A percentile compares a stretch with the other conserved stretches of the same genome.
Conservation (phyloP, 1,140 invertebrate species). For the Bathynomus jamesi region DNA sequence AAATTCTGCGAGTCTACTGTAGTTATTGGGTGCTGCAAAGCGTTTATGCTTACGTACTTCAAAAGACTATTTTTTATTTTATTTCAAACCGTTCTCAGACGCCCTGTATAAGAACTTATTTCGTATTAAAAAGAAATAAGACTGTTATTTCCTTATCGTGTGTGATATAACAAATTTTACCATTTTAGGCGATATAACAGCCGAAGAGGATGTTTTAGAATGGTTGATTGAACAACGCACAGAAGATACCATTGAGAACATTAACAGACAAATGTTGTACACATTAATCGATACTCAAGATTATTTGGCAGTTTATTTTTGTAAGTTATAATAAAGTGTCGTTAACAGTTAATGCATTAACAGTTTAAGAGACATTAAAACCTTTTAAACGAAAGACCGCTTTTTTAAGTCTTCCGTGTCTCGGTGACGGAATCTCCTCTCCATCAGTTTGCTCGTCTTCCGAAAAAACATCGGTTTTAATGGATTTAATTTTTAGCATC, state of each 20-base stretch:
- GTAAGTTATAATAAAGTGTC: slow-evolving; percentile 62
- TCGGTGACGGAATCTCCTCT: neutral
- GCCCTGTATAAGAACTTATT: neutral
- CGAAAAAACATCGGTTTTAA: too few species aligned
- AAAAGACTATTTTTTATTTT: too few species aligned
- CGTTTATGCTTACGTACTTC: too few species aligned
- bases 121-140: too few species aligned
- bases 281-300: slow-evolving; percentile 84
- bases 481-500: too few species aligned
- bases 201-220: slow-evolving; percentile 73
- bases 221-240: slow-evolving; percentile 89
- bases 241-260: slow-evolving; percentile 86
- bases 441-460: too few species aligned
- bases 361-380: too few species aligned
- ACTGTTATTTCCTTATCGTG: neutral
- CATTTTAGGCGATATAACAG: slow-evolving; percentile 69
- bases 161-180: neutral
- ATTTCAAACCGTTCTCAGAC: neutral
- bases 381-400: too few species aligned
- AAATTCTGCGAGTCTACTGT: too few species aligned
- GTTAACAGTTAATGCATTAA: too few species aligned
- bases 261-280: slow-evolving; percentile 71
- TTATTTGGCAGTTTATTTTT: slow-evolving; percentile 85
- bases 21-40: too few species aligned
- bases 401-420: neutral